phyloP scores from a whole-genome alignment of 1,140 invertebrate genomes.

The Formica exsecta region DNA sequence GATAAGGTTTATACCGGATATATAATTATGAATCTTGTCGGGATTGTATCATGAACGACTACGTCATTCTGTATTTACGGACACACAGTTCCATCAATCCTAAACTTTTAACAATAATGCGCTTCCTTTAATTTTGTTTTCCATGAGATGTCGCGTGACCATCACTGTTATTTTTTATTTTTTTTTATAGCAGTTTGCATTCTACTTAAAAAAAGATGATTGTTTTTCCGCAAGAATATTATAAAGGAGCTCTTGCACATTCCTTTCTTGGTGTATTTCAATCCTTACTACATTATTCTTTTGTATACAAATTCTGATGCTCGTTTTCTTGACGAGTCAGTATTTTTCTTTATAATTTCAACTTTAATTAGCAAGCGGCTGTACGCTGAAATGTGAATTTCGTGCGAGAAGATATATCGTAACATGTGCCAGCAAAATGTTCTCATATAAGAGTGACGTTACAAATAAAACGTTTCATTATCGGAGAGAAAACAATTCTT shows the following conservation, averaged over 20 bases:
- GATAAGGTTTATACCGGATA: background rate
- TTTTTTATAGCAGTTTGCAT: background rate
- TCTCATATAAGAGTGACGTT: background rate
- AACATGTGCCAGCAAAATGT: background rate
- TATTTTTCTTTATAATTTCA: background rate
- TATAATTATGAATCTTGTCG: conserved; percentile 12
- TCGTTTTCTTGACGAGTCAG: background rate
- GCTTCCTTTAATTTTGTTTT: background rate
- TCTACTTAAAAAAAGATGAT: background rate
- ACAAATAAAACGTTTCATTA: background rate
- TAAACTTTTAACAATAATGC: conserved; percentile 13
- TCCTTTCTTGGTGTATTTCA: no score
- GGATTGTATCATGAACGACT: background rate
- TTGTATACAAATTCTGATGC: background rate
- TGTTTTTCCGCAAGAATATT: background rate
- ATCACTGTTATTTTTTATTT: background rate
- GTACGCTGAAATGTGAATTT: background rate
- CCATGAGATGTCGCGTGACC: no score
- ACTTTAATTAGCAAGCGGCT: conserved; percentile 21
- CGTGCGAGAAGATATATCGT: background rate
- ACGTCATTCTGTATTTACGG: background rate
- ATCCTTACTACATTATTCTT: no score
- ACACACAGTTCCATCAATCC: background rate
- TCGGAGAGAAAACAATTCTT: conserved; percentile 25
- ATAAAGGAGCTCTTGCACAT: background rate